Base-by-base conservation (phyloP, 2,113 vertebrate genomes). In the Podarcis cretensis region DNA sequence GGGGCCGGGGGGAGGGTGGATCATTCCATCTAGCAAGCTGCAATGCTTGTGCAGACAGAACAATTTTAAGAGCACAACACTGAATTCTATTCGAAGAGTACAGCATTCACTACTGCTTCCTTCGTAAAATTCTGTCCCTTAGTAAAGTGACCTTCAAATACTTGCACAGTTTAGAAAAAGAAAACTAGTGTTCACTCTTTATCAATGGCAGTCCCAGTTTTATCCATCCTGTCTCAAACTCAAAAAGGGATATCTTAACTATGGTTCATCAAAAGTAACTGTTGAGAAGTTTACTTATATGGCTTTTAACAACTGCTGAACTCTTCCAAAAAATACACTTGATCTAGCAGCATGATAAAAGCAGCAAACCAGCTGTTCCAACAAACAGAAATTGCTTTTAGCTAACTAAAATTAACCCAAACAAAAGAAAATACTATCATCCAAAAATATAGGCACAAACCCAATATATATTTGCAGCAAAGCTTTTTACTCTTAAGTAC, bases 311-410 rank as follows among this genome's bases (percentile, higher is more conserved):
- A 83, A 77, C 21, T 76, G 63, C n/a, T 54, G 37, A 83, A 48
- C 71, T 77, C 30, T 10, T 73, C n/a, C 48, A 40, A 81, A 81
- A 81, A 73, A 74, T 43, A 74, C 32, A 65, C 69, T 82, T 82
- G 54, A 75, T 59, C 48, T 59, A 59, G 43, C 71, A 73, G 48
- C 37, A 86, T 68, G 85, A 57, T 83, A 89, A 77, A 88, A 84
- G 69, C 77, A 83, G 81, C 23, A 83, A 88, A 78, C 73, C 63
- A 88, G 81, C 74, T 89, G 74, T 84, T 84, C 63, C 32, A 68
- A 84, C 65, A 84, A 84, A 59, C 32, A 83, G 74, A 83, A 77
- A 77, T 66, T 30, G 35, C 27, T 48, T 87, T 88, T 66, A 88
- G 69, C 54, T 75, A 88, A 82, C 73, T 77, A 83, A 88, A 88